phyloP scores from a whole-genome alignment of 2,797 vertebrate genomes.

The Pangasius djambal region DNA sequence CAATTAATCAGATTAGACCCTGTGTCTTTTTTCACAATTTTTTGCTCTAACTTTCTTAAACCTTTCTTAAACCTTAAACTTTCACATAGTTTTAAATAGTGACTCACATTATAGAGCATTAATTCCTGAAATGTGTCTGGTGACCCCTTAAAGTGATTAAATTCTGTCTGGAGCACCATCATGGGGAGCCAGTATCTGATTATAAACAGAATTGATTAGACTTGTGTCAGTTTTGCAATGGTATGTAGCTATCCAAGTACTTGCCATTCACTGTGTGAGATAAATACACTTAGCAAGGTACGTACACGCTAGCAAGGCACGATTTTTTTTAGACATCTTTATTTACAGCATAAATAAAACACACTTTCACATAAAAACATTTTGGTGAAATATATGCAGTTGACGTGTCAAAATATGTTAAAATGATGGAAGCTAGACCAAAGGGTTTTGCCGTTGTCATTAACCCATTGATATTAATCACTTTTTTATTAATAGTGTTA shows the following conservation, averaged over 20 bases:
- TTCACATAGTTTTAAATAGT: neutral
- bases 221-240: neutral
- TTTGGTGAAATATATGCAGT: neutral
- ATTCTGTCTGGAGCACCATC: neutral
- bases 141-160: neutral
- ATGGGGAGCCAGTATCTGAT: neutral
- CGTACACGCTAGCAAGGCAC: neutral
- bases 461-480: neutral
- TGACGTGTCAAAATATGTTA: neutral
- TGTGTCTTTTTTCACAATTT: neutral
- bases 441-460: neutral
- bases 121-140: neutral
- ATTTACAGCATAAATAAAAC: neutral
- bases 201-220: neutral
- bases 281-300: neutral
- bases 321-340: neutral
- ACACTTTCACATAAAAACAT: neutral
- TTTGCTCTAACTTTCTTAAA: neutral
- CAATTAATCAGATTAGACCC: neutral
- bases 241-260: neutral
- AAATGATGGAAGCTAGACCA: neutral
- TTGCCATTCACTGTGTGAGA: neutral
- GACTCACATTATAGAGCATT: no score
- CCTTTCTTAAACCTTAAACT: neutral
- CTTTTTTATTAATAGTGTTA: neutral